Percentiles rank a stretch among this genome's conserved stretches.
Conservation (phyloP, 1,140 invertebrate genomes). For the Eumeta japonica region DNA sequence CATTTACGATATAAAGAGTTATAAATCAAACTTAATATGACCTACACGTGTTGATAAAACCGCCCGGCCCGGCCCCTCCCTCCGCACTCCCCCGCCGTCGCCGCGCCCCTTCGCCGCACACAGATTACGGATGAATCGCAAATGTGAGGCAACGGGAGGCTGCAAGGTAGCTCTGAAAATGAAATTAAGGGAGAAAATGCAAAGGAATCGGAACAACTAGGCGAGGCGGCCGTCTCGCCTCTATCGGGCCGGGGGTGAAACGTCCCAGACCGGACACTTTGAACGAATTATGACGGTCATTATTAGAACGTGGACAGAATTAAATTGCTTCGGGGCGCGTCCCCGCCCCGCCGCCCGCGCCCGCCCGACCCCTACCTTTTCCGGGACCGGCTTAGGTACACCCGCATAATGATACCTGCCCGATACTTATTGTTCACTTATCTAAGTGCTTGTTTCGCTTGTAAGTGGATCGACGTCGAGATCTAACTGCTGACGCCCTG, state of each 20-base stretch:
- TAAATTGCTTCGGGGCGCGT: constrained; percentile 50
- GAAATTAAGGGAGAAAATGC: constrained; percentile 48
- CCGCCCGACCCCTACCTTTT: constrained; percentile 21
- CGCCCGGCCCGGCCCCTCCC: constrained; percentile 3
- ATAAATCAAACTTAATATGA: constrained; percentile 56
- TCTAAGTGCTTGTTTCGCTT: constrained; percentile 10
- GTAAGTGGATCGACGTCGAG: constrained; percentile 1
- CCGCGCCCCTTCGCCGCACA: constrained; percentile 10
- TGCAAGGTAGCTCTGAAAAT: constrained; percentile 50
- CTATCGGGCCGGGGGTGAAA: constrained; percentile 28
- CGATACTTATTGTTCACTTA: constrained; percentile 34
- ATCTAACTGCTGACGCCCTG: constrained; percentile 10
- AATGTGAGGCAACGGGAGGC: constrained; percentile 18
- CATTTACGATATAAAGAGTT: constrained; percentile 54
- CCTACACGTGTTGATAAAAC: constrained; percentile 52
- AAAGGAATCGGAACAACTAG: constrained; percentile 39
- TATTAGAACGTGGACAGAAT: constrained; percentile 61
- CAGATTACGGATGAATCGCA: constrained; percentile 18
- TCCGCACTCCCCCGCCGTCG: background rate
- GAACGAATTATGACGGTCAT: constrained; percentile 61
- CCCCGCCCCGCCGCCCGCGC: constrained; percentile 13
- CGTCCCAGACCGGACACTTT: constrained; percentile 59
- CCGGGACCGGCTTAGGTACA: constrained; percentile 28
- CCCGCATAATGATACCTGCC: constrained; percentile 52
- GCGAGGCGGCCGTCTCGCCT: constrained; percentile 12